Percentiles rank a stretch among this genome's conserved stretches.
Conservation (phyloP, 2,888 invertebrate species). For the Cerastis leucographa region DNA sequence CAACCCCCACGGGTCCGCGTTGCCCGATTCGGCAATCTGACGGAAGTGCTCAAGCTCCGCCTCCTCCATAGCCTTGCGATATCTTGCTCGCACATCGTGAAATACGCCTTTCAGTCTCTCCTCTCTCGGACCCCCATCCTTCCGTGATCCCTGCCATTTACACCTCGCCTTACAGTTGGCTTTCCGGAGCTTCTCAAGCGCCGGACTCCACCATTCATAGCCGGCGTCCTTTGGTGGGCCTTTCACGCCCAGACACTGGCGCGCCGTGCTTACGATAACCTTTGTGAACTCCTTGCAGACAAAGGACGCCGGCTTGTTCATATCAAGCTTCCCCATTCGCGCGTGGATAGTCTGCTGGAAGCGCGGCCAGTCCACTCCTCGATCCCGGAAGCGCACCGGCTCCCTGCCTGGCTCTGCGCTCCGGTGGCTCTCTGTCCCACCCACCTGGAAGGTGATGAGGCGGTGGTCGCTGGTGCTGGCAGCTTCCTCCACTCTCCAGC, state of each 20-base stretch:
- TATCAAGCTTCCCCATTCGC: slow-evolving; percentile 2
- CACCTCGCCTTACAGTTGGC: slow-evolving; percentile 6
- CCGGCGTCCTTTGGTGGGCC: slow-evolving; percentile 5
- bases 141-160: slow-evolving; percentile 16
- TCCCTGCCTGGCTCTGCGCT: not conserved
- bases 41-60: slow-evolving; percentile 9
- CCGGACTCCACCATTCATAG: slow-evolving; percentile 60
- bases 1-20: slow-evolving; percentile 50
- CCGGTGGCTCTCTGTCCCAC: accelerated
- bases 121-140: not conserved
- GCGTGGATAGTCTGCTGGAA: slow-evolving; percentile 2
- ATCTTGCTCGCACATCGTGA: too few relatives aligned
- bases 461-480: slow-evolving; percentile 60
- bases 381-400: slow-evolving; percentile 22
- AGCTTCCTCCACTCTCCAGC: slow-evolving; percentile 19
- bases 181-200: slow-evolving; percentile 20
- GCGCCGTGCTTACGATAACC: not conserved
- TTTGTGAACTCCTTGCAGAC: slow-evolving; percentile 3
- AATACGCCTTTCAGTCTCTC: too few relatives aligned
- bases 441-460: slow-evolving; percentile 39
- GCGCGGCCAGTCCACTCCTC: slow-evolving; percentile 17
- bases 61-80: slow-evolving; percentile 13
- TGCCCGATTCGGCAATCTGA: not conserved
- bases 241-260: not conserved
- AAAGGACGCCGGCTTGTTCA: slow-evolving; percentile 8